Evolutionary conservation across 2,888 invertebrate genomes (phyloP).

Genomic region (Spodoptera exigua): DNA sequence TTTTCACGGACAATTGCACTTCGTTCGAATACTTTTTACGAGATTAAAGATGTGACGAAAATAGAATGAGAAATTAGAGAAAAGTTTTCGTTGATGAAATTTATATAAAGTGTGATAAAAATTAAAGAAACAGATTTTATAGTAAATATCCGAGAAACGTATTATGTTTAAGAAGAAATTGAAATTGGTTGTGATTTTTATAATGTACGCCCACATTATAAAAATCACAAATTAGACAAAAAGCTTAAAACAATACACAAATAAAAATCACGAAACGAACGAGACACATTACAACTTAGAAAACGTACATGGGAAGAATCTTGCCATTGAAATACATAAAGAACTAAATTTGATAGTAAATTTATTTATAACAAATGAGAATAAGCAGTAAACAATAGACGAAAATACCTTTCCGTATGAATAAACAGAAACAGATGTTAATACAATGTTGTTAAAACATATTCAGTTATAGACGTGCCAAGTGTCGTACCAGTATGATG

Average conservation of each 20-base stretch:
- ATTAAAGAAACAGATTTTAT: no score
- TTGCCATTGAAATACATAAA: constrained; percentile 4
- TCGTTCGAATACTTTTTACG: constrained; percentile 33
- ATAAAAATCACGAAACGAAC: constrained; percentile 15
- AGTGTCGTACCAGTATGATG: constrained; percentile 55
- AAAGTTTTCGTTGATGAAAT: constrained; percentile 3
- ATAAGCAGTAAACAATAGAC: constrained; percentile 15
- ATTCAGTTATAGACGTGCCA: constrained; percentile 61
- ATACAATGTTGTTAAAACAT: constrained; percentile 35
- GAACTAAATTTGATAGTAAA: constrained; percentile 8
- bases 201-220: no score
- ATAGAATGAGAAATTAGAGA: constrained; percentile 18
- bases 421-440: constrained; percentile 37
- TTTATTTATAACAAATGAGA: constrained; percentile 5
- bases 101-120: background rate
- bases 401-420: constrained; percentile 49
- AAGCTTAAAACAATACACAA: background rate
- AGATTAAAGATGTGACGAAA: constrained; percentile 30
- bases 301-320: constrained; percentile 8
- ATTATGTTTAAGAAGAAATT: no score
- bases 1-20: constrained; percentile 53
- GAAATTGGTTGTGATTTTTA: no score
- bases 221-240: no score
- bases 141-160: no score
- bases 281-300: constrained; percentile 11